Conservation (phyloP, 1,140 invertebrate species). For the Drosophila pandora region DNA sequence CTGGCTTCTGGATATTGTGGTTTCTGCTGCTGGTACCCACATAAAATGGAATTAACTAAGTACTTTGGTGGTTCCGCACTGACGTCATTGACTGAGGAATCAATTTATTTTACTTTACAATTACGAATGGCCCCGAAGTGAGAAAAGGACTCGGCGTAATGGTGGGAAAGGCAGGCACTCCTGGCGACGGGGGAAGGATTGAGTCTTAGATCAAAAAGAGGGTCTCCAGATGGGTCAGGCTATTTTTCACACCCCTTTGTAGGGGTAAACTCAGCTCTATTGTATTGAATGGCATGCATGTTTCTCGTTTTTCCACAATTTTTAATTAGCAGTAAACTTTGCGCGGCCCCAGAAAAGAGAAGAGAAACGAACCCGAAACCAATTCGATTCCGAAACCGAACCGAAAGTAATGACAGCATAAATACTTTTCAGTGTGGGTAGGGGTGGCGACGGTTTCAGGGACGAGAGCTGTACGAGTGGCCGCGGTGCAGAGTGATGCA, state of each 20-base stretch:
- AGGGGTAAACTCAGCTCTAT: conserved; percentile 4
- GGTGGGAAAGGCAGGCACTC: conserved; percentile 75
- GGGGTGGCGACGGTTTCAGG: no score
- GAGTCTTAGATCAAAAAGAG: conserved; percentile 40
- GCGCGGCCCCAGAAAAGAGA: conserved; percentile 49
- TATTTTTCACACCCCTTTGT: conserved; percentile 11
- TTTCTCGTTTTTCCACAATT: conserved; percentile 76
- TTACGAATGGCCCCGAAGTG: conserved; percentile 65
- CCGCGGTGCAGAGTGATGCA: conserved; percentile 47
- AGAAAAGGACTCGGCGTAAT: conserved; percentile 14
- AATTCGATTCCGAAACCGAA: conserved; percentile 63
- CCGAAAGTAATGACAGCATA: conserved; percentile 79
- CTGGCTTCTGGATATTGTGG: not conserved
- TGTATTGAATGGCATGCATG: conserved; percentile 77
- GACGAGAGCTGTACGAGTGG: conserved; percentile 2
- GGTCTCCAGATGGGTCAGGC: conserved; percentile 32
- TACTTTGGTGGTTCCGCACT: conserved; percentile 12
- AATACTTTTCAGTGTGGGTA: conserved; percentile 48
- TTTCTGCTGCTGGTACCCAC: conserved; percentile 54
- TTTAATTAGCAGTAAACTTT: conserved; percentile 82
- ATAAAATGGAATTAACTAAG: conserved; percentile 42
- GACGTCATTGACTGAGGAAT: conserved; percentile 70
- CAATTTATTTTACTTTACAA: conserved; percentile 79
- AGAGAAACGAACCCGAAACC: conserved; percentile 58
- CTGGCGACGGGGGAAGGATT: conserved; percentile 43